phyloP scores from a whole-genome alignment of 2,113 vertebrate species.

The Thamnophis sirtalis region DNA sequence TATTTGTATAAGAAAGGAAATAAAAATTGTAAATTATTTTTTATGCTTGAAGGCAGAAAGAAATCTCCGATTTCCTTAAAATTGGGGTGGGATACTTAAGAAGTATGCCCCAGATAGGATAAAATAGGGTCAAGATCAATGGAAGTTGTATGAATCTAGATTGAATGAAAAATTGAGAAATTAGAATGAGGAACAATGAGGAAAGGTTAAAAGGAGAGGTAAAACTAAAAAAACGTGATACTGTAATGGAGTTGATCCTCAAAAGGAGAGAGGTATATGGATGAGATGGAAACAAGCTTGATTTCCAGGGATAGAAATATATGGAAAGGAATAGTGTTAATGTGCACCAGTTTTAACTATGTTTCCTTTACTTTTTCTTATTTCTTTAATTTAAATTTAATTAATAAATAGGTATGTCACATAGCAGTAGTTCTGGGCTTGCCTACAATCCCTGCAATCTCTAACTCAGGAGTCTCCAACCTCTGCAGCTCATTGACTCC shows the following conservation, averaged over 20 bases:
- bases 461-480: background rate
- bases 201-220: background rate
- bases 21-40: background rate
- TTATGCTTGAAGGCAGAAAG: background rate
- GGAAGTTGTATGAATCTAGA: background rate
- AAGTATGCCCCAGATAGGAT: background rate
- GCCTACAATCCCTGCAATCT: background rate
- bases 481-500: background rate
- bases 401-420: background rate
- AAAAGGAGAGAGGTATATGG: background rate
- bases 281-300: background rate
- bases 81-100: background rate
- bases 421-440: background rate
- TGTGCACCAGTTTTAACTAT: background rate
- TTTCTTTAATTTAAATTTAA: background rate
- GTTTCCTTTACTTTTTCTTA: background rate
- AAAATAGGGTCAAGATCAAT: background rate
- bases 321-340: background rate
- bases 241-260: background rate
- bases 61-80: background rate
- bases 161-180: background rate
- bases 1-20: background rate
- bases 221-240: background rate
- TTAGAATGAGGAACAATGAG: background rate
- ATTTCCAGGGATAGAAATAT: background rate